phyloP scores from a whole-genome alignment of 2,113 vertebrate genomes.

The Eretmodus cyanostictus region DNA sequence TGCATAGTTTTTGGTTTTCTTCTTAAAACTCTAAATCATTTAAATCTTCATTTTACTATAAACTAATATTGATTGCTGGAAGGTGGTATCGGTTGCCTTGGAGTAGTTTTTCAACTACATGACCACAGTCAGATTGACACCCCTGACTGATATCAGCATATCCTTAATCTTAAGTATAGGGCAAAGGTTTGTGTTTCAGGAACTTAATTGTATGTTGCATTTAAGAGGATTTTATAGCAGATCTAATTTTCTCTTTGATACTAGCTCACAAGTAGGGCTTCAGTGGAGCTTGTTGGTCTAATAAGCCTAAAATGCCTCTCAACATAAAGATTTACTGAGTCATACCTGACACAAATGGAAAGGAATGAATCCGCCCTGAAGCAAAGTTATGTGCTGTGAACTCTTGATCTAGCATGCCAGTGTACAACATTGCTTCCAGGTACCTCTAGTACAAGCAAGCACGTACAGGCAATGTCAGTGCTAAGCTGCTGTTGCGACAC shows the following conservation, averaged over 20 bases:
- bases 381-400: not conserved
- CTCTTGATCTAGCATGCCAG: constrained; percentile 15
- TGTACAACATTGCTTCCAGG: constrained; percentile 11
- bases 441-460: constrained; percentile 31
- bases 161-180: not conserved
- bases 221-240: not conserved
- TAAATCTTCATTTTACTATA: not conserved
- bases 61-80: not conserved
- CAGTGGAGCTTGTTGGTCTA: not conserved
- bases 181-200: not conserved
- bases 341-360: not conserved
- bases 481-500: constrained; percentile 47
- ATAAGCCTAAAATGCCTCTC: not conserved
- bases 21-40: not conserved
- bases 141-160: not conserved
- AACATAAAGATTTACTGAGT: not conserved
- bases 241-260: not conserved
- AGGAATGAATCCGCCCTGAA: not conserved
- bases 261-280: not conserved
- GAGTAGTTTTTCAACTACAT: not conserved
- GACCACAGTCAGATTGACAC: not conserved
- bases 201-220: not conserved
- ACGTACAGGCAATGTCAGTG: constrained; percentile 36
- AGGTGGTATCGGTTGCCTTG: not conserved
- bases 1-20: not conserved